Evolutionary conservation across 2,797 vertebrate genomes (phyloP), one percentile per base, ranked within the genome.

Genomic region (Thaleichthys pacificus): DNA sequence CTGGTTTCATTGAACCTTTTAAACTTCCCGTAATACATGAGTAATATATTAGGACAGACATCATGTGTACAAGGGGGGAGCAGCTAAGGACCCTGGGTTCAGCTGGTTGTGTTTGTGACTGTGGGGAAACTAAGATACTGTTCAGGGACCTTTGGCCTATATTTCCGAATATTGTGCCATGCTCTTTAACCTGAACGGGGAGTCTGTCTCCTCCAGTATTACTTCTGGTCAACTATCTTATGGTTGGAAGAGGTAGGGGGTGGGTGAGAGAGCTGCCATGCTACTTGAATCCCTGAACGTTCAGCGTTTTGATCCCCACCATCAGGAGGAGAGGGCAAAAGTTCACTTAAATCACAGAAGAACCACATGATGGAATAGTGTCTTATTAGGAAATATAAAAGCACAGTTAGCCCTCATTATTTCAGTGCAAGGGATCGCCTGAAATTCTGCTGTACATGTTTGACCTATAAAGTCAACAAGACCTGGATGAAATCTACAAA

Each of bases 61-160:
- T 49, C 49, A 66, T 5, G 47, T 66, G 42, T 66, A 15, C 35
- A 5, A 22, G n/a, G 30, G 38, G 21, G 35, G 35, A 51, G 49
- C 49, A 51, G 1, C 12, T 17, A 51, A 17, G 49, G 49, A 51
- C 49, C 15, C 49, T 6, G 12, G 49, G 14, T 6, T 51, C 49
- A 14, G 17, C 68, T 70, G 79, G 81, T n/a, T 69, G 56, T 71
- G 63, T 76, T 82, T 79, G 57, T 68, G 70, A 9, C 71, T 62
- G 74, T 66, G 12, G 81, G 69, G 74, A 82, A 76, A 73, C 62
- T 9, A 72, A 73, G 71, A 70, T 71, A 42, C 56, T 85, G 80
- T 84, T 80, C 80, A 32, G 80, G 78, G 76, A 87, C 88, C 87
- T 90, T 87, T 91, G 77, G 69, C 78, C 89, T 76, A 86, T 7